Base-by-base conservation (phyloP, 2,113 vertebrate genomes). In the Dinomys branickii region DNA sequence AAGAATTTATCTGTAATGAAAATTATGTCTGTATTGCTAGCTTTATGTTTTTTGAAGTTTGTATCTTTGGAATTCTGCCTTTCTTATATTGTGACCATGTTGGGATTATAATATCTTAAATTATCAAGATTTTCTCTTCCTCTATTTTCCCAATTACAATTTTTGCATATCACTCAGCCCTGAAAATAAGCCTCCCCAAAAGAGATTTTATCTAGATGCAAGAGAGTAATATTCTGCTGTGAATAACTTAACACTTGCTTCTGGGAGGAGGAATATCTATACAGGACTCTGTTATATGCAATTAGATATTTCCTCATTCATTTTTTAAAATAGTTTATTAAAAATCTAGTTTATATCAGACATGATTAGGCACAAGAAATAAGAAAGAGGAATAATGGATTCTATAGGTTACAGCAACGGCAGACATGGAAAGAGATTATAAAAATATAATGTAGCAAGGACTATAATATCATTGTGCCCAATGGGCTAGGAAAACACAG, bases 261-360 rank as follows among this genome's bases (percentile, higher is more conserved):
- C 80, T 89, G 6, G 50, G 54, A 89, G 92, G 47, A 86, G 50
- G 75, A 94, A 88, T 85, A 47, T 82, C 58, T 91, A 4, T 94
- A 19, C 50, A 89, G 44, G 56, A 73, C 26, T 78, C 14, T 54
- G 38, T 84, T 94, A 47, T 52, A 82, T 47, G 63, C 41, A 65
- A 13, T 88, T 65, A 67, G 82, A 71, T 75, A 85, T 85, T 92
- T 95, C 52, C 80, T 95, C 59, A 91, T 88, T 91, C 6, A 91
- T 91, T 96, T 96, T 90, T 97, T 75, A 69, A 95, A 95, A 91
- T 75, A 75, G 30, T 59, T 96, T 83, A 35, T 61, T 90, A 44
- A 78, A 77, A n/a, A 89, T 82, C 41, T 93, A 24, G 67, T 96
- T 38, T 83, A 44, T 91, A 19, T 91, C 50, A 91, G 56, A 59